These are phyloP conservation scores for Sinella curviseta DNA, from an alignment of 1,140 invertebrate genomes.

Conservation along the genomic window DNA sequence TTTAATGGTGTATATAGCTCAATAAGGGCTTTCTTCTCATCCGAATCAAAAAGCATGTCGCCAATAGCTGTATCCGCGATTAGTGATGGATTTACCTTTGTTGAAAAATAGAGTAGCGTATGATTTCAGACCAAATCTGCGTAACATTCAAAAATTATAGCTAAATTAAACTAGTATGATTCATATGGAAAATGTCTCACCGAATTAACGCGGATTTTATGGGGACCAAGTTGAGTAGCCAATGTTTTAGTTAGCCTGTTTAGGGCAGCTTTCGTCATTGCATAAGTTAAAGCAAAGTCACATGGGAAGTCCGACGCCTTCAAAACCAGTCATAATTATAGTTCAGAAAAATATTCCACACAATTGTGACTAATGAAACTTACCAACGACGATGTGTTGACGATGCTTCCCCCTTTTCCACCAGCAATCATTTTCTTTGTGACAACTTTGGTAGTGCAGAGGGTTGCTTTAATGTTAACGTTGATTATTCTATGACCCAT, in stretches of 20 bases:
- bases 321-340: neutral
- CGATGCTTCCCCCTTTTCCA: conserved; percentile 74
- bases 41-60: neutral
- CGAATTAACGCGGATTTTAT: conserved; percentile 11
- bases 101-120: no score
- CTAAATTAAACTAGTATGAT: no score
- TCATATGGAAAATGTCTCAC: no score
- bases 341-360: neutral
- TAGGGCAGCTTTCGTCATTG: conserved; percentile 4
- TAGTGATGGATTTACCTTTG: neutral
- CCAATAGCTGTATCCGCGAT: neutral
- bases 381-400: conserved; percentile 80
- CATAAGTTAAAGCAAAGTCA: neutral
- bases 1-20: neutral
- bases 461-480: conserved; percentile 78
- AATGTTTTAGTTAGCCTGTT: neutral
- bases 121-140: no score
- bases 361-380: neutral
- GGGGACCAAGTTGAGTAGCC: neutral
- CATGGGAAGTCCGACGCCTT: neutral
- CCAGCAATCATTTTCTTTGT: conserved; percentile 70
- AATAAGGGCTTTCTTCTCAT: neutral
- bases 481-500: conserved; percentile 64
- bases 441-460: conserved; percentile 79
- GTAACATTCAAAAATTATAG: no score